phyloP scores from a whole-genome alignment of 2,888 invertebrate species.

The Lamellibrachia satsuma region DNA sequence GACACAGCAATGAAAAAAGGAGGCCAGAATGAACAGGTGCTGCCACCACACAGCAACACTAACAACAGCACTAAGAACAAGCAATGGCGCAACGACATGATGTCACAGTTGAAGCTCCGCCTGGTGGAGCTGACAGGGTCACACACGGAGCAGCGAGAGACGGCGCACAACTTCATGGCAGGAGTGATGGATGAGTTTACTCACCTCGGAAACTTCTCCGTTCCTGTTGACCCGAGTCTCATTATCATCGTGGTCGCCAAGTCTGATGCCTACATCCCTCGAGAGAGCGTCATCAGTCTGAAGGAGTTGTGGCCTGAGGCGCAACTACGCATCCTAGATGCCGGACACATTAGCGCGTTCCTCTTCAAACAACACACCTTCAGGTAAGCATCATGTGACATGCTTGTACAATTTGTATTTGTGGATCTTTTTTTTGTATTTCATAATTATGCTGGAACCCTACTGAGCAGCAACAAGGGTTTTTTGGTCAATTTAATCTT shows the following conservation, averaged over 20 bases:
- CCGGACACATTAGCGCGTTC: constrained; percentile 77
- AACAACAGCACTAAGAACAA: not conserved
- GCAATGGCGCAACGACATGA: not conserved
- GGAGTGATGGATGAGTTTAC: constrained; percentile 99
- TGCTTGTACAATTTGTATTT: too few species aligned
- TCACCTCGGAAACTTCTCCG: constrained; percentile 90
- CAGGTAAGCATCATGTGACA: constrained; percentile 71
- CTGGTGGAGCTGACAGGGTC: not conserved
- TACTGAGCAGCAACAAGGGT: too few species aligned
- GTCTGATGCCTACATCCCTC: constrained; percentile 85
- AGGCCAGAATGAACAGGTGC: not conserved
- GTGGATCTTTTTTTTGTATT: too few species aligned
- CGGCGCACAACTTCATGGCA: constrained; percentile 86
- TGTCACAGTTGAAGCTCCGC: not conserved
- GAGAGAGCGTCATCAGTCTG: constrained; percentile 82
- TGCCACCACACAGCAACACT: not conserved
- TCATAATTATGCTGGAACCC: too few species aligned
- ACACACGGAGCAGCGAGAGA: constrained; percentile 4
- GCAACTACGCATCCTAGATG: constrained; percentile 85
- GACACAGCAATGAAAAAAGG: not conserved
- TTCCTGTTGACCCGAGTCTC: constrained; percentile 83
- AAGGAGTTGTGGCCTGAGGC: constrained; percentile 93
- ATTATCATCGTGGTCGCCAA: constrained; percentile 91
- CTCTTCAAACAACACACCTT: constrained; percentile 86
- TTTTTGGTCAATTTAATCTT: too few species aligned